Percentiles rank a stretch among this genome's conserved stretches.
These are phyloP conservation scores for Lepus americanus DNA, from an alignment of 2,113 vertebrate species.

Conservation along the genomic window DNA sequence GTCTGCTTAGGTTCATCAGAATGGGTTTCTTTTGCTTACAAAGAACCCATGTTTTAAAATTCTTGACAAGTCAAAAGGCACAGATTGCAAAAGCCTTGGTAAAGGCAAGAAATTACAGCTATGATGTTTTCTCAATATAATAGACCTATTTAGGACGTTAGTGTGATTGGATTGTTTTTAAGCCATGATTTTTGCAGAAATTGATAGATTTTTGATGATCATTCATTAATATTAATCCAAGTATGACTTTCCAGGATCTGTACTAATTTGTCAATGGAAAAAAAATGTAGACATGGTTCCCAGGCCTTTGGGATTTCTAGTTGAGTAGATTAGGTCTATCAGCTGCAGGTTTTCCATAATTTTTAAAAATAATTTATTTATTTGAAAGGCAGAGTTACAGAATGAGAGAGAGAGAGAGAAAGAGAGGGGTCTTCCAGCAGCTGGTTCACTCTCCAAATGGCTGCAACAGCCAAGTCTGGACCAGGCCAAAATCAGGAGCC, in stretches of 20 bases:
- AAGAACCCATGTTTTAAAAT: conserved; percentile 40
- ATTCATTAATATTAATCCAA: conserved; percentile 76
- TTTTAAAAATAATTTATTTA: neutral
- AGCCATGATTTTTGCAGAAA: conserved; percentile 70
- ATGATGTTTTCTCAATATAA: conserved; percentile 54
- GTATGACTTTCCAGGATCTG: conserved; percentile 52
- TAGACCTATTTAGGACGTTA: conserved; percentile 64
- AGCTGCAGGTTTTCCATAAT: neutral
- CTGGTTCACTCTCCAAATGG: no score
- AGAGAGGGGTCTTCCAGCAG: no score
- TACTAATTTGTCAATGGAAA: conserved; percentile 40
- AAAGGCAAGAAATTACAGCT: conserved; percentile 65
- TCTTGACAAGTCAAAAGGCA: conserved; percentile 68
- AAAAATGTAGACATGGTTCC: neutral
- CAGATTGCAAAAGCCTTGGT: conserved; percentile 63
- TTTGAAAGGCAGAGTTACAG: neutral
- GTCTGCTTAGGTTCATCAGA: neutral
- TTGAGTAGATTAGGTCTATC: neutral
- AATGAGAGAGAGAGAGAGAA: no score
- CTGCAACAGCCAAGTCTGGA: no score
- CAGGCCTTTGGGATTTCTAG: conserved; percentile 19
- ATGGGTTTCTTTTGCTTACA: conserved; percentile 49
- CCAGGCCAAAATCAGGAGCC: no score
- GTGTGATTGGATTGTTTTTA: conserved; percentile 72
- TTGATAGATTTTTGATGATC: conserved; percentile 72